Percentiles rank a stretch among this genome's conserved stretches.
Conservation (phyloP, 2,888 invertebrate genomes). For the Ochropleura leucogaster region DNA sequence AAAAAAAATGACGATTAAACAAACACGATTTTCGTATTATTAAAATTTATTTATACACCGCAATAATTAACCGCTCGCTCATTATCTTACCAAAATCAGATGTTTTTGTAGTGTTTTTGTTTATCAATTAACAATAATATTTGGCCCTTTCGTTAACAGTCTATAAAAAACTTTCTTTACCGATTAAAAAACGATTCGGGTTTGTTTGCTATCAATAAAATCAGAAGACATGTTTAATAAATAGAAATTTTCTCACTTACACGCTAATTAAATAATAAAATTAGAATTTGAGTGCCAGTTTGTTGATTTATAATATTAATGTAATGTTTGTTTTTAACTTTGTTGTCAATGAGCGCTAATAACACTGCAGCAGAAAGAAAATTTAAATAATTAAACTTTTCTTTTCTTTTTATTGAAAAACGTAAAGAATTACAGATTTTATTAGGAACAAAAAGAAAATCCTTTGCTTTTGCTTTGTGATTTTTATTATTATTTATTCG, state of each 20-base stretch:
- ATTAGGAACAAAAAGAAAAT: too few relatives aligned
- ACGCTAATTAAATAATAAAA: conserved; percentile 63
- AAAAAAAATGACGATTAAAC: background rate
- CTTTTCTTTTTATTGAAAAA: too few relatives aligned
- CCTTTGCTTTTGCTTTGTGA: too few relatives aligned
- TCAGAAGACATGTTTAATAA: conserved; percentile 43
- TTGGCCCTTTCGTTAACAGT: conserved; percentile 2
- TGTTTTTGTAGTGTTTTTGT: conserved; percentile 26
- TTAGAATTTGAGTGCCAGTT: conserved; percentile 34
- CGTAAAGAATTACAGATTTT: too few relatives aligned
- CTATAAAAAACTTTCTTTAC: conserved; percentile 38
- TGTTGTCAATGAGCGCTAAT: background rate
- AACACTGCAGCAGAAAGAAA: too few relatives aligned
- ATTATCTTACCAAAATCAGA: conserved; percentile 20
- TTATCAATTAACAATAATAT: conserved; percentile 18
- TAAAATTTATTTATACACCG: background rate
- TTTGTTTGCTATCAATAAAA: conserved; percentile 58
- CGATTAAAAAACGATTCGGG: conserved; percentile 29
- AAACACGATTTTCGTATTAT: background rate
- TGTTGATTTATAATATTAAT: conserved; percentile 48
- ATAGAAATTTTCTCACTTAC: conserved; percentile 47
- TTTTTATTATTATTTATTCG: background rate
- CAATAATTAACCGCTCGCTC: background rate
- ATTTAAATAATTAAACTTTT: too few relatives aligned
- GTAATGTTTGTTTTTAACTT: conserved; percentile 38